A percentile compares a stretch with the other conserved stretches of the same genome.
Evolutionary conservation across 1,140 invertebrate genomes (phyloP).

Genomic region (Gryllus bimaculatus): DNA sequence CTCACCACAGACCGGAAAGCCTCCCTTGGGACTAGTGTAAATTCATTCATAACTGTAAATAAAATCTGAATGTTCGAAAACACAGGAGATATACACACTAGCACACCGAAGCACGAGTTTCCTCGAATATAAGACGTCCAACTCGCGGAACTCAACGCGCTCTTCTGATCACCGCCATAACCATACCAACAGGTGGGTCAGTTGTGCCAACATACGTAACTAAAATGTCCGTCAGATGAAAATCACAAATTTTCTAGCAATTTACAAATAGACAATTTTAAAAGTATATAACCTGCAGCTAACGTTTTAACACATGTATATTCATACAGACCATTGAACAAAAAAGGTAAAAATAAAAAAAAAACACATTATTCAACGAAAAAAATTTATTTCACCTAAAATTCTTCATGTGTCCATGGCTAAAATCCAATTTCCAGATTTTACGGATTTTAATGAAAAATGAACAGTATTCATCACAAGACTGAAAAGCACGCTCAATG

Average conservation of each 20-base stretch:
- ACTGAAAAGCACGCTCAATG: neutral
- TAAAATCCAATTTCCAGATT: neutral
- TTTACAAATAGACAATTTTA: too few species aligned
- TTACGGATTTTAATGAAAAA: neutral
- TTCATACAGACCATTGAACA: neutral
- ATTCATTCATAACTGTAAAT: constrained; percentile 2
- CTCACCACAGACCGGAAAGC: neutral
- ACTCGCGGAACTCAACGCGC: neutral
- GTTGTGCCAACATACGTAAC: neutral
- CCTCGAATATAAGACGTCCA: neutral
- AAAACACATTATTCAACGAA: neutral
- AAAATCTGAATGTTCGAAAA: neutral
- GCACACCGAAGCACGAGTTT: neutral
- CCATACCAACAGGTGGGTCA: constrained; percentile 14
- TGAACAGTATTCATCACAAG: neutral
- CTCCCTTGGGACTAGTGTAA: neutral
- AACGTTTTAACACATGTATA: too few species aligned
- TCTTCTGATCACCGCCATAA: constrained; percentile 12
- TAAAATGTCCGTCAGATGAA: neutral
- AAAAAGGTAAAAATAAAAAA: neutral
- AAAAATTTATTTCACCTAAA: neutral
- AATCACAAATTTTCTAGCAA: neutral
- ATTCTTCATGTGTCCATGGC: neutral
- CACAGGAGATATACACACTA: neutral
- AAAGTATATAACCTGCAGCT: too few species aligned